These are phyloP conservation scores for Allobates femoralis DNA, from an alignment of 2,797 vertebrate genomes.

Conservation along the genomic window DNA sequence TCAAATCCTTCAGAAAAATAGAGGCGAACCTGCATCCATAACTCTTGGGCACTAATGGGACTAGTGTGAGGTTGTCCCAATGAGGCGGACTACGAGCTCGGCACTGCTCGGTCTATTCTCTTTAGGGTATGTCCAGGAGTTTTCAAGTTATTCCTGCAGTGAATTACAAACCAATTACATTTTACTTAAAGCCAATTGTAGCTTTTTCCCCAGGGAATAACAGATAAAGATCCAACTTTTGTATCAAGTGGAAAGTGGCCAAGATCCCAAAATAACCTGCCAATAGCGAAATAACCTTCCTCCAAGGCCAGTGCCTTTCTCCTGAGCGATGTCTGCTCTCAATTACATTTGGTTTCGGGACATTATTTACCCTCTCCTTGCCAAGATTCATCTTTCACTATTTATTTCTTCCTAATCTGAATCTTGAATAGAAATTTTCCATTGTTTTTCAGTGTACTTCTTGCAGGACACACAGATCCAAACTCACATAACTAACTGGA, in stretches of 20 bases:
- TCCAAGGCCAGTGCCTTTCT: not conserved
- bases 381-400: slow-evolving; percentile 24
- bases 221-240: slow-evolving; percentile 30
- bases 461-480: slow-evolving; percentile 12
- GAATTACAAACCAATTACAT: not conserved
- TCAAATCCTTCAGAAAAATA: too few species aligned
- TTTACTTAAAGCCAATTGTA: not conserved
- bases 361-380: slow-evolving; percentile 21
- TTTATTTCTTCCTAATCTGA: slow-evolving; percentile 13
- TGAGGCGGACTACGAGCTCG: not conserved
- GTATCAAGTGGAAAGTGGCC: not conserved
- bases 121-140: not conserved
- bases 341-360: slow-evolving; percentile 24
- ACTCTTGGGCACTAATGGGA: too few species aligned
- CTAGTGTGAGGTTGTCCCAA: not conserved
- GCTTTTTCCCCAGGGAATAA: not conserved
- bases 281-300: not conserved
- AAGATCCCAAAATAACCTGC: slow-evolving; percentile 35
- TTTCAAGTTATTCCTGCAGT: not conserved
- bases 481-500: slow-evolving; percentile 3
- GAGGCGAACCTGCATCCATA: too few species aligned
- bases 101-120: not conserved
- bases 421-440: slow-evolving; percentile 36
- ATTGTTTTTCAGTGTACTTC: slow-evolving; percentile 28
- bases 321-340: slow-evolving; percentile 6